Evolutionary conservation across 2,888 invertebrate species (phyloP).

Genomic region (Erebia epiphron): DNA sequence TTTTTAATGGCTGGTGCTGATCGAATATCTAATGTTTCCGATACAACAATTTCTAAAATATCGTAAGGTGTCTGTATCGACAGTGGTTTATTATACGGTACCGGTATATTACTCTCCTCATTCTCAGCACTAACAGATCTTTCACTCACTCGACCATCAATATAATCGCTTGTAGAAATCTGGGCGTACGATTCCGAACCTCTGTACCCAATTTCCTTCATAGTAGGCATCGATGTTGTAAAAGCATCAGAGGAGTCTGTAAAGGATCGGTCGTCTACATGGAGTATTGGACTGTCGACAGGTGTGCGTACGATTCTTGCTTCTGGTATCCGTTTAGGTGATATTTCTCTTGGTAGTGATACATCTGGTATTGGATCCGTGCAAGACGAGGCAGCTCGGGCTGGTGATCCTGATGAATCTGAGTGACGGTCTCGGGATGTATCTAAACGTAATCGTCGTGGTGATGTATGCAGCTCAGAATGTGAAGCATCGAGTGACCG

Average conservation of each 20-base stretch:
- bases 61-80: conserved; percentile 61
- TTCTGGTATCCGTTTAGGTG: conserved; percentile 34
- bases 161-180: conserved; percentile 44
- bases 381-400: conserved; percentile 35
- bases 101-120: conserved; percentile 49
- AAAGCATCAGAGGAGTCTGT: conserved; percentile 57
- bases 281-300: conserved; percentile 35
- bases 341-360: conserved; percentile 23
- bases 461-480: conserved; percentile 59
- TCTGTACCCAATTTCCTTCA: conserved; percentile 49
- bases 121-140: conserved; percentile 49
- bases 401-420: conserved; percentile 41
- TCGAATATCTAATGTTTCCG: conserved; percentile 61
- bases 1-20: conserved; percentile 42
- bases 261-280: conserved; percentile 46
- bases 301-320: conserved; percentile 31
- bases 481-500: conserved; percentile 68
- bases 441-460: conserved; percentile 52
- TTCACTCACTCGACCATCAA: conserved; percentile 52
- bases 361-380: conserved; percentile 42
- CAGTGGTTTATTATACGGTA: conserved; percentile 53
- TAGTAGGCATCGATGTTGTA: conserved; percentile 56
- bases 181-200: conserved; percentile 30
- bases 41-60: conserved; percentile 72
- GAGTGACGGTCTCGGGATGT: conserved; percentile 45